A percentile compares a stretch with the other conserved stretches of the same genome.
Conservation (phyloP, 2,797 vertebrate genomes). For the Thunnus albacares region DNA sequence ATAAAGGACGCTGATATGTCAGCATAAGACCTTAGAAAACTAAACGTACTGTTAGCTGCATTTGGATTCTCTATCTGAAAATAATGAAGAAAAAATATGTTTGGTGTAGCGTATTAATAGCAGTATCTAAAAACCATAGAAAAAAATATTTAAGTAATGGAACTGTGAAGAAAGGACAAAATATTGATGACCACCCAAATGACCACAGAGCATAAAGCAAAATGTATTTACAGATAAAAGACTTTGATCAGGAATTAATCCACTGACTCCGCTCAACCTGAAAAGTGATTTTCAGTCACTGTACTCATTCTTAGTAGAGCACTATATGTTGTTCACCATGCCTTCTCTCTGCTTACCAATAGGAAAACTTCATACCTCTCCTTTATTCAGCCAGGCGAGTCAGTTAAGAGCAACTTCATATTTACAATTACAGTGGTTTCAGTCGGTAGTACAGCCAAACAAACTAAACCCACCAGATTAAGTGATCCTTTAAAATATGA, state of each 20-base stretch:
- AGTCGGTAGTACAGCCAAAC: conserved; percentile 3
- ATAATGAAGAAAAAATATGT: neutral
- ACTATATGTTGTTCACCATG: neutral
- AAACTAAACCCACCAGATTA: conserved; percentile 24
- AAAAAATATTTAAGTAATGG: neutral
- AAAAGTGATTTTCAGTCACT: conserved; percentile 10
- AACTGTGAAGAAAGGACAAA: neutral
- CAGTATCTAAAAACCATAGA: neutral
- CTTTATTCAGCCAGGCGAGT: neutral
- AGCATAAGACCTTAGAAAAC: neutral
- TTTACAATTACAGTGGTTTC: neutral
- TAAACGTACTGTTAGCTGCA: neutral
- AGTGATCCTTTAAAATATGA: conserved; percentile 22
- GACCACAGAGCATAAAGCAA: neutral
- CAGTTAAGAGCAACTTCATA: neutral
- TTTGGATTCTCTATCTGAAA: conserved; percentile 1
- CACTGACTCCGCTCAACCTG: conserved; percentile 18
- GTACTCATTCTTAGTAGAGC: neutral
- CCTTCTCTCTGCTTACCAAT: neutral
- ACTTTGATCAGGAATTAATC: conserved; percentile 22
- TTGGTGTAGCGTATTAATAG: neutral
- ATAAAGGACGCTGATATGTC: conserved; percentile 33
- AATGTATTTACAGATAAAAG: conserved; percentile 31
- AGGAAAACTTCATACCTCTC: neutral
- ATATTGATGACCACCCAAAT: conserved; percentile 9